Conservation (phyloP, 2,797 vertebrate genomes). For the Sebastes nivosus region DNA sequence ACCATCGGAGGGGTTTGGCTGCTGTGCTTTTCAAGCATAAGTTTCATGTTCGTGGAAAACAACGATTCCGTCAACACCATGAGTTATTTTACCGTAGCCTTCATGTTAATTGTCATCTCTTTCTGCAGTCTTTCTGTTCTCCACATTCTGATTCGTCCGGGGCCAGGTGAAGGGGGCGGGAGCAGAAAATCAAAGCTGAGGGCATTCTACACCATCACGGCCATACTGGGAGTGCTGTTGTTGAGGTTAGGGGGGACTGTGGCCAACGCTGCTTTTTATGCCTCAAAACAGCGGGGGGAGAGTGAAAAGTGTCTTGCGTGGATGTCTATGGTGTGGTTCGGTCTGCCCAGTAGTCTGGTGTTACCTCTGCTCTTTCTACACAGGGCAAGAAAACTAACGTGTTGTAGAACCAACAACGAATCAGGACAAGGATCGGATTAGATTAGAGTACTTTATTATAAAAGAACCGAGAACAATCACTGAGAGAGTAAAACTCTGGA, state of each 20-base stretch:
- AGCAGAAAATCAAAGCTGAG: slow-evolving; percentile 12
- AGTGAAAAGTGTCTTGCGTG: fast-evolving
- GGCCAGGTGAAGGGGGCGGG: neutral
- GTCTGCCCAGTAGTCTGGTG: slow-evolving; percentile 22
- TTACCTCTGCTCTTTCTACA: slow-evolving; percentile 24
- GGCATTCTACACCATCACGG: slow-evolving; percentile 1
- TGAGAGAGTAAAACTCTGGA: no score
- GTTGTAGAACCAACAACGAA: no score
- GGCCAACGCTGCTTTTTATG: fast-evolving
- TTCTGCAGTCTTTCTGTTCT: slow-evolving; percentile 4
- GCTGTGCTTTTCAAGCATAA: fast-evolving
- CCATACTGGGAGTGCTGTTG: slow-evolving; percentile 5
- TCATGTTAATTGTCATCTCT: fast-evolving
- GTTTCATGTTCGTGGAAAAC: fast-evolving
- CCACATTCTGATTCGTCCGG: neutral
- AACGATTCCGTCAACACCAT: fast-evolving
- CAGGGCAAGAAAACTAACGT: slow-evolving; percentile 6
- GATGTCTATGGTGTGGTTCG: fast-evolving
- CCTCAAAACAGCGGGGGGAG: fast-evolving
- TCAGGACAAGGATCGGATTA: no score
- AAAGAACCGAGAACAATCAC: no score
- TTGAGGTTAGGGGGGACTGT: neutral
- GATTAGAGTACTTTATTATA: no score
- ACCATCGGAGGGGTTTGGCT: slow-evolving; percentile 23
- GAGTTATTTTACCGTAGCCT: fast-evolving